These are phyloP conservation scores for Microchirus variegatus DNA, from an alignment of 2,797 vertebrate genomes.

Conservation along the genomic window DNA sequence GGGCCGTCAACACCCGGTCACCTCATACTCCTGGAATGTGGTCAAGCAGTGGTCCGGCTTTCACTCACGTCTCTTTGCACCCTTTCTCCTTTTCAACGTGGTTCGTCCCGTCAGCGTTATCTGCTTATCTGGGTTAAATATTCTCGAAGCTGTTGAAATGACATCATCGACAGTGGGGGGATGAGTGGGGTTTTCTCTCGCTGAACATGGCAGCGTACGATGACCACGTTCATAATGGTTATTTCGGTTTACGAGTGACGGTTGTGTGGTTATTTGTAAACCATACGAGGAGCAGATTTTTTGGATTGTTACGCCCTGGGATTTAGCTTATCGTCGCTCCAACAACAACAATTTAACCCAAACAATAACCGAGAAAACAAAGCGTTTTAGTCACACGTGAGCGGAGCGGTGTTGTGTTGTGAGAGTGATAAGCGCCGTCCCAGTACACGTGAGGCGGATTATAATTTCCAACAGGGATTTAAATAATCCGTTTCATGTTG, in stretches of 20 bases:
- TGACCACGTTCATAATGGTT: too few relatives aligned
- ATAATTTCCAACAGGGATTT: slow-evolving; percentile 58
- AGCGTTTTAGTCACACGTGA: slow-evolving; percentile 25
- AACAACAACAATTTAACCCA: slow-evolving; percentile 16
- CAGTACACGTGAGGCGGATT: slow-evolving; percentile 42
- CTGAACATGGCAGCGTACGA: too few relatives aligned
- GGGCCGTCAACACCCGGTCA: slow-evolving; percentile 71
- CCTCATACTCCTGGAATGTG: slow-evolving; percentile 80
- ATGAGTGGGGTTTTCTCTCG: slow-evolving; percentile 37
- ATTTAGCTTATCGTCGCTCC: slow-evolving; percentile 2
- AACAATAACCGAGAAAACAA: slow-evolving; percentile 32
- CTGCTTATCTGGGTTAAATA: slow-evolving; percentile 56
- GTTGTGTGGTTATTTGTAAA: background rate
- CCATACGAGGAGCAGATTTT: background rate
- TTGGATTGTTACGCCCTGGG: background rate
- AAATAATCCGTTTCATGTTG: slow-evolving; percentile 49
- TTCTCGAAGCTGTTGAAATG: slow-evolving; percentile 61
- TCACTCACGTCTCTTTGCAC: slow-evolving; percentile 35
- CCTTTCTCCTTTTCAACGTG: slow-evolving; percentile 17
- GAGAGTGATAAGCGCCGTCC: slow-evolving; percentile 28
- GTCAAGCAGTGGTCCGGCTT: slow-evolving; percentile 43
- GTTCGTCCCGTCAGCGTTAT: slow-evolving; percentile 19
- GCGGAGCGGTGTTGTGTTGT: slow-evolving; percentile 12
- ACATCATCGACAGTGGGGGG: slow-evolving; percentile 59
- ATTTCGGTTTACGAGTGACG: too few relatives aligned